Base-by-base conservation (phyloP, 2,797 vertebrate species). In the Choloepus didactylus region DNA sequence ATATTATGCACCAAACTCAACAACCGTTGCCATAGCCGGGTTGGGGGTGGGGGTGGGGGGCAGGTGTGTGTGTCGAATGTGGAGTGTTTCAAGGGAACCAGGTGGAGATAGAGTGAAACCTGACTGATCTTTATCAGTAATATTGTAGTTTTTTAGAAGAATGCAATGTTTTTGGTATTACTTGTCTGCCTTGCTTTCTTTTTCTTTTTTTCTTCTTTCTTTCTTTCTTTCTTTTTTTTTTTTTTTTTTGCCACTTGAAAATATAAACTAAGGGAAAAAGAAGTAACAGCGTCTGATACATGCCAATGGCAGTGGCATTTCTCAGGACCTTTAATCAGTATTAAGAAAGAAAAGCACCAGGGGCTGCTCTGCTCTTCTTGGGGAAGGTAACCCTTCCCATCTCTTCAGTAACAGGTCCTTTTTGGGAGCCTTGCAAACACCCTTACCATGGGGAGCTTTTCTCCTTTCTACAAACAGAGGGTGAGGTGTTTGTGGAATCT, bases 261-360 rank as follows among this genome's bases (percentile, higher is more conserved):
- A 59, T 64, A 31, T 38, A 82, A 64, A 27, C 51, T 66, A 16
- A 9, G 18, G 73, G 56, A 12, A 66, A 27, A 81, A 73, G 38
- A 0, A 2, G 14, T 31, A 18, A 23, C 27, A 7, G 5, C 9
- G 9, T 31, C 8, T 23, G 0, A 44, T 69, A 0, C 46, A 16
- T 6, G 18, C 21, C 49, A 3, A 14, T 44, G 3, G 23, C 10
- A 18, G 23, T 10, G 51, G 38, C 10, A 2, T 80, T 11, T 64
- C 4, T 21, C 2, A 11, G 49, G 41, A 5, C 18, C n/a, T 31
- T n/a, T 14, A 6, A 23, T n/a, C 60, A 23, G 4, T 19, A 5
- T 23, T 14, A 19, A 60, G 46, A 49, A 46, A 85, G 87, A 64
- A 18, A 38, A 51, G 6, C 31, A 79, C 3, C 54, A 56, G 18